Evolutionary conservation across 2,797 vertebrate species (phyloP), one percentile per base, ranked within the genome.

Genomic region (Anniella stebbinsi): DNA sequence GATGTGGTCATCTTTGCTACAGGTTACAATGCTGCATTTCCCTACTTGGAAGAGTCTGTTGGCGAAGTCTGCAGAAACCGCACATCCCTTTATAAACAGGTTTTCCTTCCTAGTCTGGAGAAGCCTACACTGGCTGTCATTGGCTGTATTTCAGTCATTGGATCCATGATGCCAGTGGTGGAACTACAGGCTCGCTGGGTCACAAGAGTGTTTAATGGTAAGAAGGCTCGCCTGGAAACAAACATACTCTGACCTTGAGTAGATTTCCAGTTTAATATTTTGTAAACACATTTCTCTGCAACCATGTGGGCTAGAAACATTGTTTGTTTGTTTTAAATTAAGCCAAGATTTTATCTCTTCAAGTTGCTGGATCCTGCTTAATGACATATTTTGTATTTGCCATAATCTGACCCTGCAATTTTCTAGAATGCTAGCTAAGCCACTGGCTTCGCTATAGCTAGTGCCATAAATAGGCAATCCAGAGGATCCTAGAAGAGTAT

Each of bases 151-250:
- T 82, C 96, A 33, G 92, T 96, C 4, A 89, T 95, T 0, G 98
- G 98, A 15, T 93, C 98, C 0, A 90, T 98, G 80, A 97, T 97
- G 91, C 90, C 96, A 18, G 86, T 94, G 92, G 92, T 97, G 17
- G 98, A 99, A 95, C 97, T 98, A 93, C 98, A 98, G 89, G 98
- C 97, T 1, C 97, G 98, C 54, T 98, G 98, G 98, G 97, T 96
- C 89, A 97, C 98, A 0, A 96, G 98, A 72, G 93, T 98, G 25
- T 98, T 98, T 92, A 98, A 98, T 97, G 98, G 98, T 98, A 92
- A 70, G 72, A 91, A 93, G 12, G 70, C 0, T 48, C 54, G 81
- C 15, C 12, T 84, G 60, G 70, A 73, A 33, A 48, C 38, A 83
- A 48, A 17, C 33, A 33, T 48, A 36, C 38, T 82, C 41, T 45